Evolutionary conservation across 1,140 invertebrate species (phyloP).

Genomic region (Hirudo medicinalis): DNA sequence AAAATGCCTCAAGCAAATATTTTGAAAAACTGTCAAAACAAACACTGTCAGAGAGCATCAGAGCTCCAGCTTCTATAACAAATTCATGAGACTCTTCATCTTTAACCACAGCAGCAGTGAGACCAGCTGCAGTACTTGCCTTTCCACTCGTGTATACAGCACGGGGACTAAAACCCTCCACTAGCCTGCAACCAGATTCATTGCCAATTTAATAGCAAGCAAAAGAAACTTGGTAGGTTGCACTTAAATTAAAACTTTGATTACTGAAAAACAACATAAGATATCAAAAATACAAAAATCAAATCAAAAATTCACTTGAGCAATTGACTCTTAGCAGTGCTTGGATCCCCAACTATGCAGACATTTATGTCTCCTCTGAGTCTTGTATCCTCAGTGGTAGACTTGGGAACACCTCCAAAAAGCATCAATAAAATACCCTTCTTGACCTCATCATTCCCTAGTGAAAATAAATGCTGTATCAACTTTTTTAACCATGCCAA

Average conservation of each 20-base stretch:
- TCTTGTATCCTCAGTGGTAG: slow-evolving; percentile 67
- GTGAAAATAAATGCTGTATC: not conserved
- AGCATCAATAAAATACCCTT: slow-evolving; percentile 84
- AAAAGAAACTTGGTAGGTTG: not conserved
- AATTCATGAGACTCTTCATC: slow-evolving; percentile 97
- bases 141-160: slow-evolving; percentile 98
- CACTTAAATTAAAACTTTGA: not conserved
- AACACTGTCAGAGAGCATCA: slow-evolving; percentile 93
- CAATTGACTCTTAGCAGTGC: slow-evolving; percentile 94
- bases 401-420: slow-evolving; percentile 92
- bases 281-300: not conserved
- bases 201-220: not conserved
- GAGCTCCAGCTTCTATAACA: slow-evolving; percentile 95
- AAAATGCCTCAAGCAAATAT: not conserved
- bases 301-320: slow-evolving; percentile 56
- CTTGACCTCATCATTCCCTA: slow-evolving; percentile 85
- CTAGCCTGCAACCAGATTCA: slow-evolving; percentile 40
- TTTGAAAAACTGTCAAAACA: slow-evolving; percentile 12
- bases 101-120: slow-evolving; percentile 89
- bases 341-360: slow-evolving; percentile 95
- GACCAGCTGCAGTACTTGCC: slow-evolving; percentile 89
- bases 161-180: slow-evolving; percentile 84
- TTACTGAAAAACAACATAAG: not conserved
- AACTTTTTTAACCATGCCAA: not conserved
- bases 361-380: slow-evolving; percentile 93